Base-by-base conservation (phyloP, 1,140 invertebrate genomes). In the Philotrypesis tridentata region DNA sequence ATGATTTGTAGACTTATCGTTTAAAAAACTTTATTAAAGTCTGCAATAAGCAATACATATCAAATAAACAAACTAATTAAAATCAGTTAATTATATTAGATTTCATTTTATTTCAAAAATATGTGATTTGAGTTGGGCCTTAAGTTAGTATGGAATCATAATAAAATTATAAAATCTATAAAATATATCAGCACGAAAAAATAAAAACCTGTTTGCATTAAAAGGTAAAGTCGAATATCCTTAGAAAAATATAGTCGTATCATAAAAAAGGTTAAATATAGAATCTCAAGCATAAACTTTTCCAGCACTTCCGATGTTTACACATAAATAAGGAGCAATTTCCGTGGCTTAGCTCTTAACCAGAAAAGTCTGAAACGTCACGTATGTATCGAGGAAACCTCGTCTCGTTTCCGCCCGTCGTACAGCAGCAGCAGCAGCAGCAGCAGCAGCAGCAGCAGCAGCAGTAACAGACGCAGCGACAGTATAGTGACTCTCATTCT, bases 361-460 rank as follows among this genome's bases (percentile, higher is more conserved):
- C 37, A 68, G 71, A 80, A 74, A 80, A 80, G 11, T 29, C 40
- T 74, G 23, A 74, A 80, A 74, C 37, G 71, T 80, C 61, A 74
- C 79, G 79, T 74, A 80, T 31, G 68, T 60, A 73, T 25, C 70
- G 33, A 63, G 68, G 55, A 80, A 74, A 77, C 67, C 29, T 70
- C 48, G 17, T 43, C 55, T 73, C 80, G 73, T 77, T 77, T 76
- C 75, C 68, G 76, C 60, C 76, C 37, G 31, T 75, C 48, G 29
- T 31, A 31, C 14, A 29, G 21, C 21, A n/a, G 17, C 43, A 43
- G 40, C 40, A 43, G 12, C 11, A 48, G 43, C 48, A 55, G 21
- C 14, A 29, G 21, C 8, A 55, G 48, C 17, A 43, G 40, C 40
- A 43, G 40, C 1, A 48, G 43, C 48, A 55, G 48, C 48, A 17